Evolutionary conservation across 2,888 invertebrate species (phyloP).

Genomic region (Lingula anatina): DNA sequence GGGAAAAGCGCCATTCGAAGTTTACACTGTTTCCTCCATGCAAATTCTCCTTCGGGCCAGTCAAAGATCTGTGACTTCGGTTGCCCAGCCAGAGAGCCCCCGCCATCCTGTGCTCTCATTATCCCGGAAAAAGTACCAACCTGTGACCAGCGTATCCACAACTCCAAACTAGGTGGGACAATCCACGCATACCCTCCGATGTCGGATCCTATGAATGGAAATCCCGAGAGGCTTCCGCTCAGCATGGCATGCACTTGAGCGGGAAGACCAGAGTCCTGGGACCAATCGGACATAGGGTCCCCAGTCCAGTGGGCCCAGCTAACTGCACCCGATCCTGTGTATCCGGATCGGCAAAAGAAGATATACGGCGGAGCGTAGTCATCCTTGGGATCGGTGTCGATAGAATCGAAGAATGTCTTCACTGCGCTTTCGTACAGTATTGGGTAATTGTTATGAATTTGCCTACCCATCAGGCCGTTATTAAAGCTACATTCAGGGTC

Average conservation of each 20-base stretch:
- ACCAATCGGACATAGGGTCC: constrained; percentile 7
- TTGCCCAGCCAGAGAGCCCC: constrained; percentile 1
- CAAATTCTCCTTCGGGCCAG: background rate
- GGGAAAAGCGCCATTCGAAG: constrained; percentile 7
- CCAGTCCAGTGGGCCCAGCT: constrained; percentile 8
- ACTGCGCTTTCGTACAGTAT: constrained; percentile 7
- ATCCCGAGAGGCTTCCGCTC: constrained; percentile 4
- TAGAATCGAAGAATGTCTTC: constrained; percentile 3
- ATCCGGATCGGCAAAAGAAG: constrained; percentile 5
- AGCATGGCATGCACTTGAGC: constrained; percentile 8
- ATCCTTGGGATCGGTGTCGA: background rate
- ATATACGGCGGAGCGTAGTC: constrained; percentile 5
- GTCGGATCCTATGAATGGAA: constrained; percentile 6
- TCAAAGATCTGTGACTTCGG: constrained; percentile 6
- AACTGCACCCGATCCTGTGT: constrained; percentile 1
- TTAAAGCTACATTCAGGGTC: constrained; percentile 2
- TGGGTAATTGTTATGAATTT: constrained; percentile 6
- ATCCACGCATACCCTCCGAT: constrained; percentile 10
- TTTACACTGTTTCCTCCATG: constrained; percentile 9
- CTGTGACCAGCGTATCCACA: constrained; percentile 9
- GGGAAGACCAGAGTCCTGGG: constrained; percentile 3
- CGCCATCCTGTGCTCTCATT: constrained; percentile 6
- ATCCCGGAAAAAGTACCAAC: constrained; percentile 8
- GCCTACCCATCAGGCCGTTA: constrained; percentile 1
- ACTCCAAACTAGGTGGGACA: constrained; percentile 1